Base-by-base conservation (phyloP, 2,797 vertebrate genomes). In the Neostethus bicornis region DNA sequence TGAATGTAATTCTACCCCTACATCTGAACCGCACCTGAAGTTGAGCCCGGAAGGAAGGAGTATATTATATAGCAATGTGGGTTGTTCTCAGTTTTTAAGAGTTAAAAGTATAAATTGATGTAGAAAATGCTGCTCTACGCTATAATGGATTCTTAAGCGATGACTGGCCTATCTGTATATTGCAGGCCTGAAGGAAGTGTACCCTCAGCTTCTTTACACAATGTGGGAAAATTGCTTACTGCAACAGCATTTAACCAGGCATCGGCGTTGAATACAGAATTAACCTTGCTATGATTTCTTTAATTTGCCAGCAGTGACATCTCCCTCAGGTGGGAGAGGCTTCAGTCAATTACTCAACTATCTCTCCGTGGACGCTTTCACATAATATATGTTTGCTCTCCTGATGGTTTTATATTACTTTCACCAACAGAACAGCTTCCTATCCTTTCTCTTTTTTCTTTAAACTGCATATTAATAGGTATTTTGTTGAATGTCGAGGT, bases 191-290 rank as follows among this genome's bases (percentile, higher is more conserved):
- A 81, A 91, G 88, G 86, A 89, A 86, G 82, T 75, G 71, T 84
- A 80, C 83, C 81, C 80, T 70, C 70, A 75, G 82, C 85, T 88
- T 67, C 77, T 63, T 58, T 76, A 86, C 86, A 92, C 89, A 89
- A 87, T 89, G 85, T 85, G 79, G 74, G 77, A 90, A n/a, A 92
- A 91, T 87, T 89, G 90, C 90, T 90, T 88, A 90, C 87, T 84
- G 85, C 80, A 85, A 77, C 80, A 70, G 87, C 82, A 87, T 79
- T 90, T 87, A 88, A 77, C 75, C 80, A 75, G 67, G 70, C 49
- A 68, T 84, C 75, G 78, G 81, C 77, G 72, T 75, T 80, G 83
- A 90, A 89, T 91, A 78, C 66, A 51, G 87, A 91, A 90, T 92
- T 89, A 90, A 90, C 88, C 85, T 87, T 67, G 66, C 82, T 89